Evolutionary conservation across 2,113 vertebrate genomes (phyloP).

Genomic region (Egretta garzetta): DNA sequence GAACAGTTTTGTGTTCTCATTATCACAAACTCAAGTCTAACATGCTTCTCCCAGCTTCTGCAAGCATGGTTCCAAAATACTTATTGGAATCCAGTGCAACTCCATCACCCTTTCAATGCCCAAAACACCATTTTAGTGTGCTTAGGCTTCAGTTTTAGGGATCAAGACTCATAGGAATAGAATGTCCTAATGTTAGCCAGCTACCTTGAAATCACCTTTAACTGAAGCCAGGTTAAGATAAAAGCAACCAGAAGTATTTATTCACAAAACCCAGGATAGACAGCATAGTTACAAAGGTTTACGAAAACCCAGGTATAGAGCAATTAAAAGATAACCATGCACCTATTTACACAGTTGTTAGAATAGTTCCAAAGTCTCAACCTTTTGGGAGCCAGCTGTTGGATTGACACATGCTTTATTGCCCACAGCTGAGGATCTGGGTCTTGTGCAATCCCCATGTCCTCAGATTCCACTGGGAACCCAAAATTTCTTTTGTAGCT

Average conservation of each 20-base stretch:
- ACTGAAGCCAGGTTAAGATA: not conserved
- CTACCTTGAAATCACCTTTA: not conserved
- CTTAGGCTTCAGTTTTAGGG: not conserved
- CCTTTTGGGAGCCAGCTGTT: constrained; percentile 17
- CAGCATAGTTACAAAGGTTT: not conserved
- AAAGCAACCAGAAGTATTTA: not conserved
- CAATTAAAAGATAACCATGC: constrained; percentile 26
- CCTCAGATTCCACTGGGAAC: constrained; percentile 7
- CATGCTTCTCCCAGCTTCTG: not conserved
- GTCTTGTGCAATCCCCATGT: constrained; percentile 16
- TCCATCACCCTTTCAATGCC: not conserved
- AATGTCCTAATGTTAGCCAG: not conserved
- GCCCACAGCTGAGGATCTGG: constrained; percentile 1
- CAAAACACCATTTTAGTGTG: not conserved
- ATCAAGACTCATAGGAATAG: not conserved
- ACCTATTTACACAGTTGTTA: constrained; percentile 37
- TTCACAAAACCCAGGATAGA: not conserved
- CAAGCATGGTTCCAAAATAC: not conserved
- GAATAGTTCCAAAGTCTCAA: constrained; percentile 50
- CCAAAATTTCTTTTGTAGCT: constrained; percentile 25
- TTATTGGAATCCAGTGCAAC: not conserved
- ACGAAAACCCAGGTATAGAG: not conserved
- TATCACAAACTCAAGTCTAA: not conserved
- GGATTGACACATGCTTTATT: not conserved
- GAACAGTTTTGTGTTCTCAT: not conserved